phyloP scores from a whole-genome alignment of 2,888 invertebrate genomes.

The Tenthredo notha region DNA sequence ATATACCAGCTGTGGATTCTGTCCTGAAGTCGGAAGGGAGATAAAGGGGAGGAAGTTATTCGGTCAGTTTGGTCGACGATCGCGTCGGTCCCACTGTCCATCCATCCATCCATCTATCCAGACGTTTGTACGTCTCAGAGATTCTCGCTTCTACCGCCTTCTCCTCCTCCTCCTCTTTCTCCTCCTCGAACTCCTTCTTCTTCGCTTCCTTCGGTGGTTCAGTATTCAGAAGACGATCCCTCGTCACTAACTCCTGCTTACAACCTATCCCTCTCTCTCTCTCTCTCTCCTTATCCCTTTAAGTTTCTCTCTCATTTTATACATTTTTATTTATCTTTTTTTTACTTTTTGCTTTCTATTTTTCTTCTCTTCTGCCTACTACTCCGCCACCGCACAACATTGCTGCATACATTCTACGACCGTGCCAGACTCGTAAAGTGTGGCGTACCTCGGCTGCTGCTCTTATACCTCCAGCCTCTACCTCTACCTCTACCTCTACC shows the following conservation, averaged over 20 bases:
- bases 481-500: background rate
- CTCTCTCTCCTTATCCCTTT: background rate
- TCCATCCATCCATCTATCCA: constrained; percentile 46
- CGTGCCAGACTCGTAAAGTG: constrained; percentile 48
- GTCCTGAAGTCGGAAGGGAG: background rate
- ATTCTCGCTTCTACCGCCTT: constrained; percentile 24
- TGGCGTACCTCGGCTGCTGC: constrained; percentile 31
- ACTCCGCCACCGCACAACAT: constrained; percentile 26
- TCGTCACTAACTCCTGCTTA: constrained; percentile 52
- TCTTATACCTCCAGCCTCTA: background rate
- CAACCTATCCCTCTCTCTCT: constrained; percentile 57
- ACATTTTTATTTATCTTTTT: background rate
- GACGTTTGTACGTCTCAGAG: constrained; percentile 38
- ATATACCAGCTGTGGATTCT: constrained; percentile 59
- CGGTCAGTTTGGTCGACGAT: constrained; percentile 66
- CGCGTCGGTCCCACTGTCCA: constrained; percentile 57
- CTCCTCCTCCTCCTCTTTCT: background rate
- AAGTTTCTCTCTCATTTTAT: background rate
- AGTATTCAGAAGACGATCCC: constrained; percentile 53
- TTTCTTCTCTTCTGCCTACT: constrained; percentile 2
- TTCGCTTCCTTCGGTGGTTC: constrained; percentile 8
- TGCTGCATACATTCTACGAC: constrained; percentile 51
- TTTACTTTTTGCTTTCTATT: background rate
- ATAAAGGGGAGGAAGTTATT: constrained; percentile 62
- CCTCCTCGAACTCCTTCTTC: background rate